A percentile compares a stretch with the other conserved stretches of the same genome.
Conservation (phyloP, 1,140 invertebrate species). For the Papilio helenus region DNA sequence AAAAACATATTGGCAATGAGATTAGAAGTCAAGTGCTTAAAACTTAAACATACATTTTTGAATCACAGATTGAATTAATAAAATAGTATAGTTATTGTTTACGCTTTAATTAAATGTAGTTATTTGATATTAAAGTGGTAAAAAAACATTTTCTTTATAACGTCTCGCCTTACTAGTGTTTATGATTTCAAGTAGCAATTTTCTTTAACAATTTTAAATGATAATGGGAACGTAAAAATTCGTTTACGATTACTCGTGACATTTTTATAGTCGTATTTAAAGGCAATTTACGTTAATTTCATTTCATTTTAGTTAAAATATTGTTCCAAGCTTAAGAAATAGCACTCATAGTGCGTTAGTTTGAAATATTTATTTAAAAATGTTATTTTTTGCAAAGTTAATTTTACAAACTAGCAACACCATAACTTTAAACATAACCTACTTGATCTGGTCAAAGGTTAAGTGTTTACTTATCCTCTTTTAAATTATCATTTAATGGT, state of each 20-base stretch:
- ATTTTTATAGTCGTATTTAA: conserved; percentile 19
- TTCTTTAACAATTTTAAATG: conserved; percentile 11
- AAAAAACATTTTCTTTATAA: background rate
- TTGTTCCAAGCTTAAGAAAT: background rate
- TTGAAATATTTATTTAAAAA: background rate
- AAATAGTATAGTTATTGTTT: too few species aligned
- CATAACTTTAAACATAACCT: background rate
- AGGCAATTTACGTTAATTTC: conserved; percentile 16
- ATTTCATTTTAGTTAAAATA: conserved; percentile 15
- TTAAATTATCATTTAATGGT: too few species aligned
- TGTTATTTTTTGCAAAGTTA: background rate
- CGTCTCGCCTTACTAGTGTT: background rate
- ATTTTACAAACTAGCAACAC: background rate
- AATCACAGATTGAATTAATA: too few species aligned
- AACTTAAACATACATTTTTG: too few species aligned
- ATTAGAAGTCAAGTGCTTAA: too few species aligned
- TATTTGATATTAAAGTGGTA: too few species aligned
- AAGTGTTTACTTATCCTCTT: too few species aligned
- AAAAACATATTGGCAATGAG: too few species aligned
- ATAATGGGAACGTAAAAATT: conserved; percentile 19
- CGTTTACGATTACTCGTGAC: conserved; percentile 6
- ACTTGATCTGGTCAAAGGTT: background rate
- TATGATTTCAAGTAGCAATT: conserved; percentile 17
- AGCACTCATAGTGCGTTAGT: background rate
- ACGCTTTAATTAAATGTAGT: background rate